A percentile compares a stretch with the other conserved stretches of the same genome.
Conservation (phyloP, 2,113 vertebrate species). For the Progne subis region DNA sequence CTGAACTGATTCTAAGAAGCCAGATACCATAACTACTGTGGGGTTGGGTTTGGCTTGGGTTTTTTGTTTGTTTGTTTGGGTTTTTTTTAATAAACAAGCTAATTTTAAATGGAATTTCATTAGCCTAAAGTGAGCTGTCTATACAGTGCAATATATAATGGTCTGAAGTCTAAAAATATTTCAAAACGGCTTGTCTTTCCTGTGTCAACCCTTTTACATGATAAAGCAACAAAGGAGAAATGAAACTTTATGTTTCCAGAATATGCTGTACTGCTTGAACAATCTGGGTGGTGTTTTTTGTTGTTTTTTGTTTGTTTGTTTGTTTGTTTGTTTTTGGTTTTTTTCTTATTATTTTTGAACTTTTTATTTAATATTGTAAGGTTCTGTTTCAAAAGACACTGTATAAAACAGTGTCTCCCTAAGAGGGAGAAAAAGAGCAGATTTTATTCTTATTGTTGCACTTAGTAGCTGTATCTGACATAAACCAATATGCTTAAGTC, state of each 20-base stretch:
- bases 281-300: rapidly evolving
- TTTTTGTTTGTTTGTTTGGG: too few relatives aligned
- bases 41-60: background rate
- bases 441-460: background rate
- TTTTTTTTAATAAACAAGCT: background rate
- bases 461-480: background rate
- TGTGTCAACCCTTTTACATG: background rate
- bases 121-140: background rate
- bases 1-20: background rate
- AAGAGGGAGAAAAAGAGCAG: background rate
- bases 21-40: background rate
- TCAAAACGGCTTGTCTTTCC: background rate
- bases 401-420: rapidly evolving
- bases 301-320: too few relatives aligned
- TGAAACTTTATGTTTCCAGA: background rate
- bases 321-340: background rate
- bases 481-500: background rate
- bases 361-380: background rate
- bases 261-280: background rate
- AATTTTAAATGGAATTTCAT: background rate
- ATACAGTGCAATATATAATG: background rate
- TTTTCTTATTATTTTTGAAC: background rate
- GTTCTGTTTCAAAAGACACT: background rate
- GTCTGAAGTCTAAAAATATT: background rate
- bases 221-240: background rate